These are phyloP conservation scores for Calypte anna DNA, from an alignment of 2,113 vertebrate genomes.

Conservation along the genomic window DNA sequence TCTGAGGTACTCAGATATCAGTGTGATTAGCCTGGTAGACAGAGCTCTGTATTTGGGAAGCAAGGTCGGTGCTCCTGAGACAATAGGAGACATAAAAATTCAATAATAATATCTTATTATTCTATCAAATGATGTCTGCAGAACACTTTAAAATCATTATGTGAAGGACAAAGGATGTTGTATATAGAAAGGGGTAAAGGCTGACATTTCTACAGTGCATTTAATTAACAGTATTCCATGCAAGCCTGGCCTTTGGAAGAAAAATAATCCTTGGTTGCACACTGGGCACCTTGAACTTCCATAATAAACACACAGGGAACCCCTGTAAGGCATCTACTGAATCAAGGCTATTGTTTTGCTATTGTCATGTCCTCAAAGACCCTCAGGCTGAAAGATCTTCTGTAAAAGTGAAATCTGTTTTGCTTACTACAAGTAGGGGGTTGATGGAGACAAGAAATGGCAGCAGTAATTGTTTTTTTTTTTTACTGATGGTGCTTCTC, in stretches of 20 bases:
- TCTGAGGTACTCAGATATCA: slow-evolving; percentile 14
- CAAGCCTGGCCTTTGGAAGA: slow-evolving; percentile 29
- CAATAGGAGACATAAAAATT: slow-evolving; percentile 4
- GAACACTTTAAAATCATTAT: slow-evolving; percentile 16
- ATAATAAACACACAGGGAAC: background rate
- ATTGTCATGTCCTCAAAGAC: background rate
- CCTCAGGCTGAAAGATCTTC: background rate
- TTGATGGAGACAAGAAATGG: background rate
- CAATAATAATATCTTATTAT: slow-evolving; percentile 47
- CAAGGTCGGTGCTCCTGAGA: slow-evolving; percentile 5
- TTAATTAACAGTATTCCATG: slow-evolving; percentile 43
- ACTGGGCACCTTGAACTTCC: background rate
- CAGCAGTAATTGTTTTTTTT: background rate
- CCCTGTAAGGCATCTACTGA: background rate
- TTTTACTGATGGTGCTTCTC: background rate
- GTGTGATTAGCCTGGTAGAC: slow-evolving; percentile 14
- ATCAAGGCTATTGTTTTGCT: background rate
- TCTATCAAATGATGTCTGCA: slow-evolving; percentile 25
- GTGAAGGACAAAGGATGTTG: slow-evolving; percentile 16
- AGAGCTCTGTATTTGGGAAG: background rate
- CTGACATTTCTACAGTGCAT: slow-evolving; percentile 12
- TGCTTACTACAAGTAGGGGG: background rate
- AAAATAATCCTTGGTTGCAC: slow-evolving; percentile 20
- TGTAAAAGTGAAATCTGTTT: background rate
- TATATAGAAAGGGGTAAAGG: background rate